Evolutionary conservation across 2,888 invertebrate genomes (phyloP), one percentile per base, ranked within the genome.

Genomic region (Andrena flavipes): DNA sequence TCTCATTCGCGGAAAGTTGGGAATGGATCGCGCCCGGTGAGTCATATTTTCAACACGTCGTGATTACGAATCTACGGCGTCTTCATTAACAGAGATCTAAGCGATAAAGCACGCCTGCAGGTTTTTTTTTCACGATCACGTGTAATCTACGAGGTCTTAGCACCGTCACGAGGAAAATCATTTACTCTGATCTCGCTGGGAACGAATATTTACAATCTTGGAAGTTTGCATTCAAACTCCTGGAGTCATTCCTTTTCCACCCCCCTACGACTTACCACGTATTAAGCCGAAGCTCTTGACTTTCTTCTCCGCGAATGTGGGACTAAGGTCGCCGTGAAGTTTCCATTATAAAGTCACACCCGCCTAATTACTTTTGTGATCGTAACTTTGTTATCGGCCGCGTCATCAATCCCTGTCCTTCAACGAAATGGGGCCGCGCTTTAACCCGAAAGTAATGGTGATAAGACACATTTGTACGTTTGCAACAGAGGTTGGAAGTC

Each of bases 271-370:
- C 56, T 67, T 60, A 13, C 56, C 49, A 23, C 48, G 33, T 49
- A 29, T 2, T 23, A 33, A 67, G 59, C 10, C n/a, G 33, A 33
- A 35, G 20, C 26, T 26, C 23, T 48, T 20, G 33, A 29, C 23
- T 60, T 62, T 20, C 60, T 35, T 60, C 8, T 26, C 23, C 23
- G 16, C 42, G 33, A 30, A 16, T 26, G 26, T 8, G 13, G 23
- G n/a, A 20, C 20, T 16, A 29, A 49, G 4, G 42, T 54, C 51
- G 30, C 20, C 16, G 33, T 23, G 60, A 74, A 70, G 29, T 70
- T 67, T 78, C 63, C 69, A 49, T 74, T 78, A 73, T 59, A 70
- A 60, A 77, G 73, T 72, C 73, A 20, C 69, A 48, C 20, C 64
- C 3, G 4, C 33, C 48, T 69, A 81, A 77, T 77, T 81, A 76